Conservation (phyloP, 2,797 vertebrate species). For the Gymnothorax reevesii region DNA sequence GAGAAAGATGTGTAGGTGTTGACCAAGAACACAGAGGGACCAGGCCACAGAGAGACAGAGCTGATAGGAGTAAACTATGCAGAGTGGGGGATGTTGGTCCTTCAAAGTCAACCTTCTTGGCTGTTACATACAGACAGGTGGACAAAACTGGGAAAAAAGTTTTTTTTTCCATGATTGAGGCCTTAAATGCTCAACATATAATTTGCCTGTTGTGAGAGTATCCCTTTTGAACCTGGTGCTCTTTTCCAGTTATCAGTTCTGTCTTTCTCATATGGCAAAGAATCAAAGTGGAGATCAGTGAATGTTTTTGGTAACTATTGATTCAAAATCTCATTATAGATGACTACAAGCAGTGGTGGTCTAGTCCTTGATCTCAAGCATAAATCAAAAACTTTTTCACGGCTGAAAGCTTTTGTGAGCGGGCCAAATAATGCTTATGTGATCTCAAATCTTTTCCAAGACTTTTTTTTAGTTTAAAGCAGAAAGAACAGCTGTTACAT, state of each 20-base stretch:
- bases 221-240: background rate
- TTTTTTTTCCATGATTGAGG: no score
- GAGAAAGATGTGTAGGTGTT: no score
- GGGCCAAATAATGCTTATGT: background rate
- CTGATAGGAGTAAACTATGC: no score
- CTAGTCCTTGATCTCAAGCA: background rate
- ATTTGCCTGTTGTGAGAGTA: background rate
- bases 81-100: no score
- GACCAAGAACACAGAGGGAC: no score
- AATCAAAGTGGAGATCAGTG: conserved; percentile 12
- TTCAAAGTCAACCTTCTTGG: no score
- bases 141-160: no score
- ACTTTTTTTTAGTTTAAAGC: background rate
- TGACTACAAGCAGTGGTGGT: background rate
- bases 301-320: background rate
- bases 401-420: background rate
- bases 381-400: background rate
- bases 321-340: background rate
- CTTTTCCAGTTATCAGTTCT: background rate
- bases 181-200: background rate
- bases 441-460: background rate
- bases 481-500: background rate
- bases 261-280: background rate
- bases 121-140: no score
- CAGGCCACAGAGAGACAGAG: no score